Percentiles rank a stretch among this genome's conserved stretches.
These are phyloP conservation scores for Sesamia nonagrioides DNA, from an alignment of 1,140 invertebrate genomes.

Conservation along the genomic window DNA sequence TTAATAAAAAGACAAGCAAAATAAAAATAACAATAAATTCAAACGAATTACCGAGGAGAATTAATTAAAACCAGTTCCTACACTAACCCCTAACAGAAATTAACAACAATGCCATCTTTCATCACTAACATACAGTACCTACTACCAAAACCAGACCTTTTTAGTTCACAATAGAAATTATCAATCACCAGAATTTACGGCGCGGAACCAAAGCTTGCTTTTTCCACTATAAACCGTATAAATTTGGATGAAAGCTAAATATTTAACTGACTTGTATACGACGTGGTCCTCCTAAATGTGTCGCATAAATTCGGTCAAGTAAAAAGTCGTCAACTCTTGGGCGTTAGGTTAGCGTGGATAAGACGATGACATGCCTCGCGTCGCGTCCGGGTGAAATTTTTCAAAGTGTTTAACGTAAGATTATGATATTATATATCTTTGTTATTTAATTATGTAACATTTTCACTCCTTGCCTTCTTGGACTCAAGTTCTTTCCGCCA, in stretches of 20 bases:
- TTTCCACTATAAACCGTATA: slow-evolving; percentile 81
- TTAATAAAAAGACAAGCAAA: not conserved
- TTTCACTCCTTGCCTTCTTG: too few relatives aligned
- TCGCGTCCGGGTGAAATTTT: too few relatives aligned
- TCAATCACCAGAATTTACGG: slow-evolving; percentile 78
- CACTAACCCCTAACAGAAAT: not conserved
- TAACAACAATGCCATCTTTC: not conserved
- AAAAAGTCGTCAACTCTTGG: slow-evolving; percentile 83
- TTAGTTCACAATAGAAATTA: slow-evolving; percentile 65
- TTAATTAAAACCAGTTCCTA: slow-evolving; percentile 19
- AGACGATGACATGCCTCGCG: slow-evolving; percentile 42
- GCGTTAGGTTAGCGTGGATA: slow-evolving; percentile 65
- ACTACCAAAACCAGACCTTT: slow-evolving; percentile 34
- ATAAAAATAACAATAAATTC: not conserved
- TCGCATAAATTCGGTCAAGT: slow-evolving; percentile 84
- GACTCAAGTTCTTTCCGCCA: too few relatives aligned
- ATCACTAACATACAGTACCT: not conserved
- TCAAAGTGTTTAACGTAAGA: too few relatives aligned
- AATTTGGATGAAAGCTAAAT: slow-evolving; percentile 84
- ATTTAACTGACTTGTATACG: slow-evolving; percentile 84
- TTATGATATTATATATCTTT: too few relatives aligned
- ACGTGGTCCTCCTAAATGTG: slow-evolving; percentile 82
- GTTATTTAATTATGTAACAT: too few relatives aligned
- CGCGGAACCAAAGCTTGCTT: slow-evolving; percentile 78
- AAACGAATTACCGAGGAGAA: slow-evolving; percentile 5